Evolutionary conservation across 2,888 invertebrate genomes (phyloP), one percentile per base, ranked within the genome.

Genomic region (Platycnemis pennipes): DNA sequence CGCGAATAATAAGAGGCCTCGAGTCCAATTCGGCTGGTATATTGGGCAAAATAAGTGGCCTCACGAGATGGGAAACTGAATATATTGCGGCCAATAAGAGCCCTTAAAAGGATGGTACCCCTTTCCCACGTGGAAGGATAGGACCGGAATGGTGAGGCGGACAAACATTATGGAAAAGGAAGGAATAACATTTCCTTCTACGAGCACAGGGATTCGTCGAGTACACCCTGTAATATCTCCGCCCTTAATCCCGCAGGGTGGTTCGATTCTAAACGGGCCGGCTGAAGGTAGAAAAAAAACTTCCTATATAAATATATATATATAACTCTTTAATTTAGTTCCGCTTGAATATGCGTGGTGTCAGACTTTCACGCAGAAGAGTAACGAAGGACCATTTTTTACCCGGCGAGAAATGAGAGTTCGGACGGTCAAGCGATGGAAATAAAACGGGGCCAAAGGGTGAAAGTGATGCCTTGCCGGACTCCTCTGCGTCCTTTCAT

Each of bases 41-140:
- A 77, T 77, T 77, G 77, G 77, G 37, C 77, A 37, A 77, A 77
- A 77, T 77, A 77, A 77, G 37, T 77, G 77, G 77, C 77, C 77
- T 77, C 77, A 77, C 31, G 77, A 77, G 77, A 77, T 77, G 77
- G 77, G 77, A 77, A 77, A 77, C 16, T 31, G 77, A 77, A 77
- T 77, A 77, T 77, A 77, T 77, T 37, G 77, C 77, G 77, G 77
- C 77, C 77, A 77, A 77, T 77, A 77, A 77, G 77, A 26, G 77
- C 37, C 37, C 77, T 37, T 77, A 11, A 26, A 77, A 77, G 37
- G 77, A 77, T 37, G 77, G 77, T 8, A 13, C n/a, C 77, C 77
- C 11, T 37, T 63, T n/a, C n/a, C n/a, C 63, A 37, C 77, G 8
- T 37, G 77, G 13, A 77, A 37, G n/a, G 77, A 37, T 16, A 37